Evolutionary conservation across 2,113 vertebrate species (phyloP).

Genomic region (Podilymbus podiceps): DNA sequence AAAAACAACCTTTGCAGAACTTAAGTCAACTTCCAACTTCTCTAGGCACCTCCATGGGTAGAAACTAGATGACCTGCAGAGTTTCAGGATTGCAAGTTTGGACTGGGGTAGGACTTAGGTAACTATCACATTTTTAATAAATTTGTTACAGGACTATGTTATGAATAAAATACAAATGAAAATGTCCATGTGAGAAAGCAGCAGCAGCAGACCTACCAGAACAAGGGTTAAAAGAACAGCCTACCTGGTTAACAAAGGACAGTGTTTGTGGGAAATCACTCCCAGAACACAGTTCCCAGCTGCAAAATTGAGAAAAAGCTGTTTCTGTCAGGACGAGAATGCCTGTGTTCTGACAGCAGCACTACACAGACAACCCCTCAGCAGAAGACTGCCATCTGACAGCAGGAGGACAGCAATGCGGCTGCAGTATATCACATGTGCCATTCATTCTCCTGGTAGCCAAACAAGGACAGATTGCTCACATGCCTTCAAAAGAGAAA

Average conservation of each 20-base stretch:
- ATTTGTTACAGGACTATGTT: not conserved
- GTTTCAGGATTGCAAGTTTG: not conserved
- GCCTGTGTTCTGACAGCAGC: not conserved
- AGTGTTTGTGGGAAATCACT: not conserved
- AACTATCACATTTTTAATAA: not conserved
- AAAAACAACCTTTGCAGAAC: not conserved
- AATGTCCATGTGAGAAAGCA: not conserved
- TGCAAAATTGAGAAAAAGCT: not conserved
- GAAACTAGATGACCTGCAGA: not conserved
- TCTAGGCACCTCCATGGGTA: not conserved
- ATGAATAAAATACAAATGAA: not conserved
- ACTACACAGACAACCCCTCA: not conserved
- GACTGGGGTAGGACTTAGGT: not conserved
- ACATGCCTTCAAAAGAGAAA: not conserved
- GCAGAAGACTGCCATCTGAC: not conserved
- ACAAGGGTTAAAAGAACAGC: not conserved
- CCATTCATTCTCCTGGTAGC: not conserved
- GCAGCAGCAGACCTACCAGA: not conserved
- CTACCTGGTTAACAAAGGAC: not conserved
- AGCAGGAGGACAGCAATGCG: not conserved
- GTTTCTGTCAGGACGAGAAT: not conserved
- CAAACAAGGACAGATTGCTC: not conserved
- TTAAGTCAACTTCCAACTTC: not conserved
- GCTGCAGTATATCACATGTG: rapidly evolving
- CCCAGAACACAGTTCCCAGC: not conserved